A percentile compares a stretch with the other conserved stretches of the same genome.
Evolutionary conservation across 2,797 vertebrate genomes (phyloP).

Genomic region (Nannoperca obscura): DNA sequence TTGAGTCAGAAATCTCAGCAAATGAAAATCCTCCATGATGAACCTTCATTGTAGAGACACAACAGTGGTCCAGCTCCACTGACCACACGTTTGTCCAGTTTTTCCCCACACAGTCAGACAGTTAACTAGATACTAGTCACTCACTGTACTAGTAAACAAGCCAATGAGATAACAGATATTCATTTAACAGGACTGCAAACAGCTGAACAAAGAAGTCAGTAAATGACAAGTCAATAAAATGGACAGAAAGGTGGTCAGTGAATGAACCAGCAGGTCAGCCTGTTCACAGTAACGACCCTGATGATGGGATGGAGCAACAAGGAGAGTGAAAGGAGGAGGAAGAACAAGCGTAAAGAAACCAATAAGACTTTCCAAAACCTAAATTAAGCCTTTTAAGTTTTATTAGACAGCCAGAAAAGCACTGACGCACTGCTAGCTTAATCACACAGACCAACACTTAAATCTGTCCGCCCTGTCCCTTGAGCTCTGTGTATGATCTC

Average conservation of each 20-base stretch:
- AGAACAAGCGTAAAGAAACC: background rate
- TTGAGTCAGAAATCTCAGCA: background rate
- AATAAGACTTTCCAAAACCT: slow-evolving; percentile 15
- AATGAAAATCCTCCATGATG: background rate
- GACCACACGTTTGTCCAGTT: background rate
- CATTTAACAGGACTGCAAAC: background rate
- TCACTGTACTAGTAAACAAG: background rate
- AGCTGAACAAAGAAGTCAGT: background rate
- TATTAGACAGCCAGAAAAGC: slow-evolving; percentile 23
- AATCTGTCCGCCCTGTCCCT: background rate
- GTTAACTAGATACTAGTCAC: background rate
- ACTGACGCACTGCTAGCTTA: background rate
- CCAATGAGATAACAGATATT: background rate
- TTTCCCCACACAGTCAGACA: background rate
- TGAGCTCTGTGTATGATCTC: background rate
- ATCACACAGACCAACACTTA: background rate
- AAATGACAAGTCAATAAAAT: slow-evolving; percentile 13
- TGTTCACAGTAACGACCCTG: background rate
- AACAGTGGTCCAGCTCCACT: background rate
- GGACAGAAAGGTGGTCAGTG: background rate
- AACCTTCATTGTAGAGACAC: background rate
- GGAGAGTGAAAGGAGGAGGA: background rate
- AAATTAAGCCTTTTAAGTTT: slow-evolving; percentile 34
- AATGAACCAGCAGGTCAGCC: slow-evolving; percentile 3
- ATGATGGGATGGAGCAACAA: slow-evolving; percentile 4